phyloP scores from a whole-genome alignment of 2,797 vertebrate species.

The Mus minutoides region DNA sequence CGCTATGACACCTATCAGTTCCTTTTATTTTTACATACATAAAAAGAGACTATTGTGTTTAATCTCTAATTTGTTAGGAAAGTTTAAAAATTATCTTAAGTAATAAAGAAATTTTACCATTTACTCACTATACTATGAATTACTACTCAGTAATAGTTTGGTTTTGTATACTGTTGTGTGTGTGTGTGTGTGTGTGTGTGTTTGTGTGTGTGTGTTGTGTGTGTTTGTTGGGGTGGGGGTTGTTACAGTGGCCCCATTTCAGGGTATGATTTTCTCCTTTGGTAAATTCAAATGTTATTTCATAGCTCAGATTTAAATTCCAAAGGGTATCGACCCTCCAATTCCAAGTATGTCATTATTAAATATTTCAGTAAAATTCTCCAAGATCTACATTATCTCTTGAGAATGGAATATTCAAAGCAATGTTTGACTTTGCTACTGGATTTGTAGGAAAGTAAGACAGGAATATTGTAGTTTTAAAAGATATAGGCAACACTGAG shows the following conservation, averaged over 20 bases:
- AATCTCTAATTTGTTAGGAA: conserved; percentile 4
- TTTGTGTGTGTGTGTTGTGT: neutral
- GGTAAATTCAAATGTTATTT: conserved; percentile 53
- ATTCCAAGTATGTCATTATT: conserved; percentile 63
- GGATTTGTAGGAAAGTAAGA: conserved; percentile 60
- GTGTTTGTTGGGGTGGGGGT: neutral
- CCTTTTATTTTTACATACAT: neutral
- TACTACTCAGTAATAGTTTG: neutral
- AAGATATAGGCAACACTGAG: conserved; percentile 41
- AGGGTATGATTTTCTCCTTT: conserved; percentile 58
- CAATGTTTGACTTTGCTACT: conserved; percentile 51
- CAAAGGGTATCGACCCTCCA: conserved; percentile 19
- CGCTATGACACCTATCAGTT: neutral
- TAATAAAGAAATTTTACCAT: neutral
- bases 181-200: neutral
- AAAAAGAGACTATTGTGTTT: neutral
- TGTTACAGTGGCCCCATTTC: neutral
- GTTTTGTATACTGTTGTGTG: neutral
- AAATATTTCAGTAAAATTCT: conserved; percentile 72
- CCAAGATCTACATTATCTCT: conserved; percentile 59
- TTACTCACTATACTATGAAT: neutral
- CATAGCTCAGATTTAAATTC: conserved; percentile 54
- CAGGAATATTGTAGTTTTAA: conserved; percentile 37
- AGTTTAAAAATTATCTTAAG: conserved; percentile 38
- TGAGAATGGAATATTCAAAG: conserved; percentile 65